Conservation (phyloP, 1,140 invertebrate genomes). For the Trichoplusia ni region DNA sequence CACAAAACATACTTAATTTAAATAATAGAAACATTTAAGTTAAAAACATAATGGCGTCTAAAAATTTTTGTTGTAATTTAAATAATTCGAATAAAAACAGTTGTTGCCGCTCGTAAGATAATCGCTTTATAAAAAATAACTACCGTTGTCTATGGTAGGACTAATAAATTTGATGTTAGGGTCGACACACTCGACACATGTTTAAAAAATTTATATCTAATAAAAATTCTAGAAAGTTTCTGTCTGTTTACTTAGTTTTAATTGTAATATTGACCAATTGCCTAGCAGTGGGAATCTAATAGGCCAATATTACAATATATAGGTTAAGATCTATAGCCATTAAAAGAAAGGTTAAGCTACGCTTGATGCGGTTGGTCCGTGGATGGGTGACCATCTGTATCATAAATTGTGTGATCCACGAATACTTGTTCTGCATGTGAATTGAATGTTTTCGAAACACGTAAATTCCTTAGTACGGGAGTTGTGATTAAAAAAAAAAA, state of each 20-base stretch:
- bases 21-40: conserved; percentile 28
- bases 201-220: neutral
- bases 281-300: too few species aligned
- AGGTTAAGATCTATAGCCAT: too few species aligned
- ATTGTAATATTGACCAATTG: too few species aligned
- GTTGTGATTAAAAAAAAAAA: too few species aligned
- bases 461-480: too few species aligned
- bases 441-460: too few species aligned
- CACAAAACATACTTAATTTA: conserved; percentile 22
- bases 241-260: neutral
- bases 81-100: conserved; percentile 19
- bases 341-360: too few species aligned
- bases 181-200: neutral
- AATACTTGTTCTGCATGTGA: too few species aligned
- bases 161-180: conserved; percentile 1
- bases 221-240: neutral
- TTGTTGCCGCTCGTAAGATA: neutral
- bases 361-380: too few species aligned
- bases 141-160: conserved; percentile 9
- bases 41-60: conserved; percentile 13
- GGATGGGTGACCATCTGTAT: too few species aligned
- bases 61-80: conserved; percentile 24
- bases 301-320: too few species aligned
- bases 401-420: too few species aligned
- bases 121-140: conserved; percentile 30